Evolutionary conservation across 2,888 invertebrate species (phyloP), one percentile per base, ranked within the genome.

Genomic region (Drosophila yooni): DNA sequence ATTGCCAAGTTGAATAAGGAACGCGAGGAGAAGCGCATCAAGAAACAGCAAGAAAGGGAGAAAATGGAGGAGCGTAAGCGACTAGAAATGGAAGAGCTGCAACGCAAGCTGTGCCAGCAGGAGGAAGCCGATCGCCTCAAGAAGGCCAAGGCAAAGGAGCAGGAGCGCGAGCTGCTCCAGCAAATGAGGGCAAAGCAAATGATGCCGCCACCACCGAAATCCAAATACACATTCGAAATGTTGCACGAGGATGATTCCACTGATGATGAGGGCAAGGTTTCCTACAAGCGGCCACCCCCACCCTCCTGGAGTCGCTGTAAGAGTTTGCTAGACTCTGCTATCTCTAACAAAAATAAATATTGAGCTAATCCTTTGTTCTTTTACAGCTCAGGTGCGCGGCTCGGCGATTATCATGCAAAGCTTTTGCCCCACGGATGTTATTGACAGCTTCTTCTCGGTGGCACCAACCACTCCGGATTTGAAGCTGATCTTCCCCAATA

Each of bases 401-500:
- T 74, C 80, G 0, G 93, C 92, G 53, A 94, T 95, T 50, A 70
- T 76, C 1, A 83, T 94, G 56, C 95, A 95, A 83, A 90, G 93
- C 25, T 91, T 91, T 57, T 82, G 95, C 25, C 84, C 92, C 0
- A 80, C 93, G 1, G 78, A 84, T 31, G 92, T 94, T 70, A 93
- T 95, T 50, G 95, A 95, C 89, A 93, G 94, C 33, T 94, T 96
- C 91, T 96, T 96, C 93, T 94, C 94, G 2, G 94, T 95, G 73
- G 94, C 94, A 72, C 94, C 94, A 64, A 94, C 94, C 91, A 94
- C 95, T 3, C 95, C 96, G 1, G 95, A 96, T 94, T 94, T 97
- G 71, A 93, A 94, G 65, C 94, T 94, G 73, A 94, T 97, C 56
- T 97, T 97, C 94, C 95, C 95, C 43, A 93, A 93, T 72, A 96